Evolutionary conservation across 1,140 invertebrate genomes (phyloP), one percentile per base, ranked within the genome.

Genomic region (Chrysoperla carnea): DNA sequence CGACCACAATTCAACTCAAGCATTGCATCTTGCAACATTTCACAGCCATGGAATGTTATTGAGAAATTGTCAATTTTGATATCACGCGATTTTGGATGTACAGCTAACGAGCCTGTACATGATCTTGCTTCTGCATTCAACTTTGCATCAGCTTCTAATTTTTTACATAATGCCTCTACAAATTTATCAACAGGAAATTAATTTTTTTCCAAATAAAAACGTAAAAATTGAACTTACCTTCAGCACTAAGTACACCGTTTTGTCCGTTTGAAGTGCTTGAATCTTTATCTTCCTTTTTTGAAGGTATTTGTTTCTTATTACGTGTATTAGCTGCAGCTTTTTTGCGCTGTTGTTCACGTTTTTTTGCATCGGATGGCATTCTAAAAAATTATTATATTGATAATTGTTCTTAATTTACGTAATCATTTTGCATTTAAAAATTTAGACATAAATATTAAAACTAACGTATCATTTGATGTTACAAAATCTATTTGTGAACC

Each of bases 341-440:
- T 66, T 98, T 99, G 63, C 93, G 91, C 54, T 89, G 84, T 60
- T 91, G 89, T 59, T 92, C 79, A 54, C 90, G 88, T 72, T 98
- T 97, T 64, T 98, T 97, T 3, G 92, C 78, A 63, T 96, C 91
- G 50, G 91, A 96, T 52, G 92, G 91, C 92, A 97, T 96, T 54
- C 50, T 67, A 39, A 40, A 15, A 45, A 40, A 33, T 23, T 23
- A 23, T 23, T 23, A 23, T 3, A 23, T 23, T 23, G 17, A 3
- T 23, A 23, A 23, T 23, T 23, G 2, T 23, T 3, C 5, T 3
- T 3, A 3, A 23, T 23, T 23, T 23, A 23, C 17, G 17, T 23
- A 23, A 23, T 3, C 2, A 23, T 23, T 3, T 23, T 23, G 17
- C 5, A 23, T 23, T 23, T 23, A 23, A 23, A 23, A 23, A 5